Evolutionary conservation across 1,140 invertebrate genomes (phyloP).

Genomic region (Dinoponera quadriceps): DNA sequence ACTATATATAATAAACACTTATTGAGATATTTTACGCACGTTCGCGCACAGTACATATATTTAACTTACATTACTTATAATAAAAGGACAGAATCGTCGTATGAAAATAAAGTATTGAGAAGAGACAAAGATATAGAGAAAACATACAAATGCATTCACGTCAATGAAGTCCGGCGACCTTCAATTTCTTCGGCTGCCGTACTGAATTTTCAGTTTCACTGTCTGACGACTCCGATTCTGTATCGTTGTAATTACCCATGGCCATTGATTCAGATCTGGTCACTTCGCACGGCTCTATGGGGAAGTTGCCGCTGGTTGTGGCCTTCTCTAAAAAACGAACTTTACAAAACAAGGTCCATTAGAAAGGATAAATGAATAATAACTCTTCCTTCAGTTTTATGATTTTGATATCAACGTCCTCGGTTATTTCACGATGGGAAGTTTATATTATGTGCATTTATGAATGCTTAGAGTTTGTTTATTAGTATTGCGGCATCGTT

Average conservation of each 20-base stretch:
- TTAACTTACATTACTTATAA: constrained; percentile 6
- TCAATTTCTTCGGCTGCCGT: constrained; percentile 85
- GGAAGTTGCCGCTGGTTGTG: constrained; percentile 89
- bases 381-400: background rate
- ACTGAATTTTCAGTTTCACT: constrained; percentile 84
- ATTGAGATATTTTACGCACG: constrained; percentile 14
- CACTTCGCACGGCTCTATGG: constrained; percentile 85
- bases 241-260: constrained; percentile 83
- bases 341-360: constrained; percentile 80
- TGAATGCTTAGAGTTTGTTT: constrained; percentile 12
- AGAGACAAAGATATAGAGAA: background rate
- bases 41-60: constrained; percentile 10
- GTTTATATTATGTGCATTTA: background rate
- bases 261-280: constrained; percentile 82
- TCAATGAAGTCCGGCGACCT: constrained; percentile 81
- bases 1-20: constrained; percentile 3
- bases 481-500: background rate
- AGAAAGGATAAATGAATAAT: constrained; percentile 32
- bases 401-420: too few relatives aligned
- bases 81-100: background rate
- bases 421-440: background rate
- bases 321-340: constrained; percentile 91
- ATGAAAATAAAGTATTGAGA: constrained; percentile 42
- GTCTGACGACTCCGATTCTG: constrained; percentile 86
- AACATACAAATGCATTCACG: background rate